Conservation (phyloP, 2,113 vertebrate genomes). For the Anolis sagrei region DNA sequence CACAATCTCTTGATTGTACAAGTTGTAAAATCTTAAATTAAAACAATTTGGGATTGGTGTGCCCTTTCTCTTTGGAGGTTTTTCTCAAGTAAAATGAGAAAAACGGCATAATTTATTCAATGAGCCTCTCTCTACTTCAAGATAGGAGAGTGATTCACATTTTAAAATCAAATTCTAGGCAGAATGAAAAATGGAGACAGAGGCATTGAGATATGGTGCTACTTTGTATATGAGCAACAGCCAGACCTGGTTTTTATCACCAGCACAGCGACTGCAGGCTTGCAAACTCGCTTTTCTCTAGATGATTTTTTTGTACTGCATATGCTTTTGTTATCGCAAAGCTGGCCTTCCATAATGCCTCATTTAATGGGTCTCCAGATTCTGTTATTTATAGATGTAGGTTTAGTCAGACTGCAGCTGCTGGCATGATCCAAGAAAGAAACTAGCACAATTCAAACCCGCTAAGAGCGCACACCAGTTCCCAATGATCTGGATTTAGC, state of each 20-base stretch:
- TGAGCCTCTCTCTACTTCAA: conserved; percentile 47
- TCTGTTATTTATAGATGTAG: conserved; percentile 72
- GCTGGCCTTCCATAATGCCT: conserved; percentile 59
- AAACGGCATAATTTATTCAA: conserved; percentile 42
- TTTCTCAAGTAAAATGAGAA: conserved; percentile 27
- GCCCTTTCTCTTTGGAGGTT: neutral
- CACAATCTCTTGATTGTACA: too few relatives aligned
- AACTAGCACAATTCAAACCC: conserved; percentile 49
- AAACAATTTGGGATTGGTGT: neutral
- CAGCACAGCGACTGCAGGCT: conserved; percentile 7
- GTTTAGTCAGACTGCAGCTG: conserved; percentile 62
- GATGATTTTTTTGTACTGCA: conserved; percentile 58
- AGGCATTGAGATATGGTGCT: conserved; percentile 59
- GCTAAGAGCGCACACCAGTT: conserved; percentile 42
- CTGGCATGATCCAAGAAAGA: conserved; percentile 57
- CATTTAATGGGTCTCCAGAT: conserved; percentile 67
- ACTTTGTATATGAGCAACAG: conserved; percentile 58
- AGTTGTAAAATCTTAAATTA: neutral
- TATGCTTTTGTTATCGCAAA: conserved; percentile 63
- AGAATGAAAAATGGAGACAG: conserved; percentile 51
- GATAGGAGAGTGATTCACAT: conserved; percentile 52
- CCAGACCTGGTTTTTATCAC: conserved; percentile 53
- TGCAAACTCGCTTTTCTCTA: conserved; percentile 50
- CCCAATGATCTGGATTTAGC: conserved; percentile 34
- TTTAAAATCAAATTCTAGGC: conserved; percentile 56